phyloP scores from a whole-genome alignment of 2,113 vertebrate species.

The Sinocyclocheilus maitianheensis region DNA sequence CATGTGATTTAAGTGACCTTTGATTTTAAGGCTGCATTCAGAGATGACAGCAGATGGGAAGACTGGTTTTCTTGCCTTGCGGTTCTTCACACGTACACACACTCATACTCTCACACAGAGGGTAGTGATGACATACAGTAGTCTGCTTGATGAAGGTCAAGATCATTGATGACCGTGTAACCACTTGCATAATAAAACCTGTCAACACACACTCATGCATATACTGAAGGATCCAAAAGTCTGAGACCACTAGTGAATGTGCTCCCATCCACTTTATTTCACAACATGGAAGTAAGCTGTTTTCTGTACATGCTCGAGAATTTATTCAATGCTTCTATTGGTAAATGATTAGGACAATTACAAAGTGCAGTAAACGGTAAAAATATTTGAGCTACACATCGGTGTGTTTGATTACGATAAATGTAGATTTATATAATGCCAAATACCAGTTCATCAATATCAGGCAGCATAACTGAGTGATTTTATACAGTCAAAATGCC shows the following conservation, averaged over 20 bases:
- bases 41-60: constrained; percentile 46
- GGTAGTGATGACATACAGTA: background rate
- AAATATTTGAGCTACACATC: no score
- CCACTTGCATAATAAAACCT: background rate
- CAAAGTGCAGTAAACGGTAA: no score
- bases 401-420: no score
- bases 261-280: background rate
- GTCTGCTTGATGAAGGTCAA: constrained; percentile 16
- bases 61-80: constrained; percentile 35
- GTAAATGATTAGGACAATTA: no score
- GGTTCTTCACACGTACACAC: background rate
- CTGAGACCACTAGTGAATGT: background rate
- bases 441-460: no score
- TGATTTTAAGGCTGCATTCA: constrained; percentile 46
- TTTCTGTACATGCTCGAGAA: background rate
- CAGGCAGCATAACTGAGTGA: no score
- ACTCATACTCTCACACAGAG: background rate
- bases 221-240: background rate
- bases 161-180: background rate
- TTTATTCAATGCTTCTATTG: background rate
- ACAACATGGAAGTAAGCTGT: background rate
- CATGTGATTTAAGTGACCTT: constrained; percentile 46
- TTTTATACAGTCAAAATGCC: no score
- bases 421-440: no score
- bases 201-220: background rate